Evolutionary conservation across 2,888 invertebrate genomes (phyloP).

Genomic region (Julus scandinavius): DNA sequence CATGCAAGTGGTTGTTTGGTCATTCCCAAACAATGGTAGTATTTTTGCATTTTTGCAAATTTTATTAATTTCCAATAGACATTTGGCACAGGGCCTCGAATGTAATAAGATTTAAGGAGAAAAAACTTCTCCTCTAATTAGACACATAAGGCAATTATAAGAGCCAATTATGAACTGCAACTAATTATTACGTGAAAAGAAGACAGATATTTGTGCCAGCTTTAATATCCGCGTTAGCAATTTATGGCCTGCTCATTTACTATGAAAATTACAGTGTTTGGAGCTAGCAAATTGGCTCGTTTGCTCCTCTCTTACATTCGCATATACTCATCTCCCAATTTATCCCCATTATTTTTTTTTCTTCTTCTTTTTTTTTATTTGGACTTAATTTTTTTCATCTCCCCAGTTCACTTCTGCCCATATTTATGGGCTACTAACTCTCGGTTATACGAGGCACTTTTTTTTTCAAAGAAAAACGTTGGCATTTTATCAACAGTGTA

Average conservation of each 20-base stretch:
- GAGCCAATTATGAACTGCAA: slow-evolving; percentile 46
- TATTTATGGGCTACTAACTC: slow-evolving; percentile 2
- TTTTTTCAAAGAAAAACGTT: background rate
- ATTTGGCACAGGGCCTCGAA: background rate
- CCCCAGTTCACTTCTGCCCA: slow-evolving; percentile 7
- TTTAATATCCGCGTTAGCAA: background rate
- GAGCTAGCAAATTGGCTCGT: background rate
- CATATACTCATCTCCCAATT: slow-evolving; percentile 18
- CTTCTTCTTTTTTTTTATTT: too few species aligned
- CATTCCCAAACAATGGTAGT: slow-evolving; percentile 1
- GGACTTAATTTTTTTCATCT: background rate
- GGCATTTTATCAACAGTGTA: background rate
- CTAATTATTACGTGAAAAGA: slow-evolving; percentile 46
- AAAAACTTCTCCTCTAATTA: slow-evolving; percentile 34
- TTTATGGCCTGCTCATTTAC: slow-evolving; percentile 47
- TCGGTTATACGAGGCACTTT: background rate
- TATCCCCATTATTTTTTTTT: background rate
- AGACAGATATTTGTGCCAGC: slow-evolving; percentile 46
- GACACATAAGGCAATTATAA: slow-evolving; percentile 46
- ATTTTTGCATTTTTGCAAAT: slow-evolving; percentile 18
- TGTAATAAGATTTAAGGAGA: slow-evolving; percentile 10
- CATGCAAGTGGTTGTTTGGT: slow-evolving; percentile 18
- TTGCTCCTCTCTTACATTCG: slow-evolving; percentile 2
- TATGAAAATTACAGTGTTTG: slow-evolving; percentile 47
- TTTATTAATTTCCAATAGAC: slow-evolving; percentile 11